Evolutionary conservation across 1,140 invertebrate species (phyloP).

Genomic region (Conopomorpha cramerella): DNA sequence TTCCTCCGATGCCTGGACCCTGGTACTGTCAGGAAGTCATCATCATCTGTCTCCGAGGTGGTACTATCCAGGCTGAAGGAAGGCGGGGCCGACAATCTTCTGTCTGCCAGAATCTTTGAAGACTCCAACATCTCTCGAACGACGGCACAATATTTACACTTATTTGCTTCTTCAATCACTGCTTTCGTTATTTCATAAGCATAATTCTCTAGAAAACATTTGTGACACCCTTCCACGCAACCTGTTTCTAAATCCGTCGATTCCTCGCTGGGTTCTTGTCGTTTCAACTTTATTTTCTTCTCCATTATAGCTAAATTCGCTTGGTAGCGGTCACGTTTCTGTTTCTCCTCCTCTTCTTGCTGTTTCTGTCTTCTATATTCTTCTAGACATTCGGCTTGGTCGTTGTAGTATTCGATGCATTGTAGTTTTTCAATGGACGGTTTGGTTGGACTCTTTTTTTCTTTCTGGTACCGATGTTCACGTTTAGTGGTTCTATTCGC

Average conservation of each 20-base stretch:
- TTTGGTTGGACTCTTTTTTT: constrained; percentile 28
- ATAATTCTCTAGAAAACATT: constrained; percentile 56
- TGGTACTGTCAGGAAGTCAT: constrained; percentile 28
- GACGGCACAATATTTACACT: constrained; percentile 56
- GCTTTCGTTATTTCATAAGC: constrained; percentile 51
- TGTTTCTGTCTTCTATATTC: constrained; percentile 43
- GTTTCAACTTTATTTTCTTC: constrained; percentile 35
- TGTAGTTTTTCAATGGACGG: constrained; percentile 34
- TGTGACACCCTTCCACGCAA: constrained; percentile 48
- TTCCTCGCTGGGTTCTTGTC: constrained; percentile 45
- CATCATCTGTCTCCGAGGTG: constrained; percentile 29
- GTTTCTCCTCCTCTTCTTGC: constrained; percentile 39
- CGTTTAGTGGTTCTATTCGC: constrained; percentile 40
- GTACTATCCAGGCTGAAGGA: constrained; percentile 32
- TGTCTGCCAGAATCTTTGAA: constrained; percentile 26
- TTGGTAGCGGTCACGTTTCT: constrained; percentile 21
- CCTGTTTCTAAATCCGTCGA: constrained; percentile 43
- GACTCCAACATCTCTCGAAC: constrained; percentile 48
- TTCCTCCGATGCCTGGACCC: constrained; percentile 37
- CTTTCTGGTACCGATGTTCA: constrained; percentile 35
- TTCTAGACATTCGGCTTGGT: constrained; percentile 54
- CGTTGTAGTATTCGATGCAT: constrained; percentile 57
- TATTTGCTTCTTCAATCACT: constrained; percentile 41
- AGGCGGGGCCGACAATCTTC: constrained; percentile 45
- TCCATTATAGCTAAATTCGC: constrained; percentile 22